Evolutionary conservation across 1,140 invertebrate genomes (phyloP).

Genomic region (Ditylenchus dipsaci): DNA sequence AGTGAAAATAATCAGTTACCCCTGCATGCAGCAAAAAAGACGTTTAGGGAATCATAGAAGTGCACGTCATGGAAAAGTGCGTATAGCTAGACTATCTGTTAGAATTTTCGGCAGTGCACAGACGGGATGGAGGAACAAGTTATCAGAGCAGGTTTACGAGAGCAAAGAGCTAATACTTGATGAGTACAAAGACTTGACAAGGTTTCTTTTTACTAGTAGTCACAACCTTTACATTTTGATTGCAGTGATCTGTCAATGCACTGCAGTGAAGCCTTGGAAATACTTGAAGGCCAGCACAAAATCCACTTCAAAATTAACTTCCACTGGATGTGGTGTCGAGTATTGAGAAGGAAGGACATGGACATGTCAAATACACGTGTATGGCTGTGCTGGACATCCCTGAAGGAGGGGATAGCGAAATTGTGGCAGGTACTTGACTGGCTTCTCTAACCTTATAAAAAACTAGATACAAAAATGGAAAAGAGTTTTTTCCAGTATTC

Average conservation of each 20-base stretch:
- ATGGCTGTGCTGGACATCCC: slow-evolving; percentile 40
- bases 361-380: slow-evolving; percentile 39
- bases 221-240: background rate
- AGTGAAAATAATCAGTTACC: no score
- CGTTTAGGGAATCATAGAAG: slow-evolving; percentile 38
- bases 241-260: slow-evolving; percentile 40
- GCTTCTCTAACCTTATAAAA: background rate
- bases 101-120: slow-evolving; percentile 42
- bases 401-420: slow-evolving; percentile 50
- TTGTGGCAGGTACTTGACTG: slow-evolving; percentile 39
- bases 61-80: slow-evolving; percentile 29
- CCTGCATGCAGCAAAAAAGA: no score
- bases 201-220: slow-evolving; percentile 10
- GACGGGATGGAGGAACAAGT: slow-evolving; percentile 42
- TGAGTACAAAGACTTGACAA: slow-evolving; percentile 49
- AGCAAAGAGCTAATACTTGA: slow-evolving; percentile 45
- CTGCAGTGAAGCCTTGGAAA: slow-evolving; percentile 41
- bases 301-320: slow-evolving; percentile 41
- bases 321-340: slow-evolving; percentile 49
- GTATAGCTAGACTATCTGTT: slow-evolving; percentile 40
- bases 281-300: slow-evolving; percentile 39
- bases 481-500: background rate
- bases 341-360: slow-evolving; percentile 40
- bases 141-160: slow-evolving; percentile 31
- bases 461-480: background rate